Percentiles rank a stretch among this genome's conserved stretches.
phyloP scores from a whole-genome alignment of 1,140 invertebrate genomes.

The Hermetia illucens region DNA sequence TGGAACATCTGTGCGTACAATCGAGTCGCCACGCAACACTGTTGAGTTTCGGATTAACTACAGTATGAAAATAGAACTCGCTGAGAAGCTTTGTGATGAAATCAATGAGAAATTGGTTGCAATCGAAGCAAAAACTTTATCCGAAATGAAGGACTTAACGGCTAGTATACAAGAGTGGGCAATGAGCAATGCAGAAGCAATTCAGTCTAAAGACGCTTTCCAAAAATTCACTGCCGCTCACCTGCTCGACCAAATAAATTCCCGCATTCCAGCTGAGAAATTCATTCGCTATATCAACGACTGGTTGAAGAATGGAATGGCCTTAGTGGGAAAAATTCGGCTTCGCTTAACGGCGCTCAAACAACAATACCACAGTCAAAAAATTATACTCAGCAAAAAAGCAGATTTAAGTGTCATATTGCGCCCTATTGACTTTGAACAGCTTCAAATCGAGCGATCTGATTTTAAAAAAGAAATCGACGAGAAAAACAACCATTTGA shows the following conservation, averaged over 20 bases:
- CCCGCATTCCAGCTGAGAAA: not conserved
- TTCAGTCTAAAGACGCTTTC: not conserved
- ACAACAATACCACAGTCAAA: constrained; percentile 21
- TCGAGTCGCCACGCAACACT: too few relatives aligned
- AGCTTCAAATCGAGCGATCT: constrained; percentile 31
- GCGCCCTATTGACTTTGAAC: constrained; percentile 32
- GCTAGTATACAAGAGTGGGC: too few relatives aligned
- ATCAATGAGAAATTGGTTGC: constrained; percentile 18
- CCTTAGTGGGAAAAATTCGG: constrained; percentile 14
- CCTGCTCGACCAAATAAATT: not conserved
- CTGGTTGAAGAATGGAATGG: not conserved
- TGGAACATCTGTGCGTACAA: too few relatives aligned
- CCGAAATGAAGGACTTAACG: constrained; percentile 16
- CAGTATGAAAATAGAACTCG: constrained; percentile 23
- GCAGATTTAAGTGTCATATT: constrained; percentile 30
- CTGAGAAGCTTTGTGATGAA: constrained; percentile 18
- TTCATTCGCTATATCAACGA: not conserved
- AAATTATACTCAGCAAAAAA: constrained; percentile 21
- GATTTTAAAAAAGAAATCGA: constrained; percentile 27
- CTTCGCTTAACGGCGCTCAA: constrained; percentile 20
- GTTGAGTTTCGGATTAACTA: constrained; percentile 17
- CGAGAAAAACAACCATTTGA: constrained; percentile 26
- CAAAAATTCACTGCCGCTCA: not conserved
- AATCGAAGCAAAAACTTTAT: constrained; percentile 23
- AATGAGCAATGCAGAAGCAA: not conserved